These are phyloP conservation scores for Yponomeuta malinellus DNA, from an alignment of 2,888 invertebrate species.

Conservation along the genomic window DNA sequence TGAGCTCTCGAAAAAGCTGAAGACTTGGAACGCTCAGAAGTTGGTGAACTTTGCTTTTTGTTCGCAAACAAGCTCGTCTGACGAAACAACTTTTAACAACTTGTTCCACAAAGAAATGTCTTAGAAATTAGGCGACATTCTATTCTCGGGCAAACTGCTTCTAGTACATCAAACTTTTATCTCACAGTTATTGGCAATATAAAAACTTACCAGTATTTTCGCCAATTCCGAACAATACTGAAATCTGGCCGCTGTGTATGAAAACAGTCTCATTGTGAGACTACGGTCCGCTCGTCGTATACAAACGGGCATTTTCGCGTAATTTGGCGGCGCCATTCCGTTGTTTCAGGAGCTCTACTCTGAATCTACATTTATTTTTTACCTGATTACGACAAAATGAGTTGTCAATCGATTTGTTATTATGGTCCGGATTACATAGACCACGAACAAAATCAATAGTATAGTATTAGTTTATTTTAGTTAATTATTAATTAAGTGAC, in stretches of 20 bases:
- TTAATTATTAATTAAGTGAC: no score
- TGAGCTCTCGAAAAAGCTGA: constrained; percentile 15
- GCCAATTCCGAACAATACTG: not conserved
- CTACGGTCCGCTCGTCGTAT: constrained; percentile 27
- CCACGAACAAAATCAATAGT: no score
- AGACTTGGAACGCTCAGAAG: constrained; percentile 45
- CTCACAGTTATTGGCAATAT: not conserved
- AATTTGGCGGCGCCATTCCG: constrained; percentile 47
- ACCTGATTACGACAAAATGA: not conserved
- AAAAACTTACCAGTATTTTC: not conserved
- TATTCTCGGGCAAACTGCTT: not conserved
- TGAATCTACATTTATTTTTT: not conserved
- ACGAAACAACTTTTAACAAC: constrained; percentile 32
- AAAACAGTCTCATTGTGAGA: not conserved
- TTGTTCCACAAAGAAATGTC: constrained; percentile 32
- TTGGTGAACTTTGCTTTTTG: constrained; percentile 43
- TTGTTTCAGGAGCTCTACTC: constrained; percentile 33
- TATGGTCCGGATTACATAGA: no score
- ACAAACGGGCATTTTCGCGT: constrained; percentile 51
- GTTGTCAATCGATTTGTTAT: no score
- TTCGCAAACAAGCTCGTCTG: constrained; percentile 40
- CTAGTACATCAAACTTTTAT: not conserved
- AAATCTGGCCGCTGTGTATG: not conserved
- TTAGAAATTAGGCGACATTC: constrained; percentile 15
- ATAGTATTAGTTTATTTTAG: no score